Evolutionary conservation across 1,140 invertebrate genomes (phyloP), one percentile per base, ranked within the genome.

Genomic region (Spodoptera frugiperda): DNA sequence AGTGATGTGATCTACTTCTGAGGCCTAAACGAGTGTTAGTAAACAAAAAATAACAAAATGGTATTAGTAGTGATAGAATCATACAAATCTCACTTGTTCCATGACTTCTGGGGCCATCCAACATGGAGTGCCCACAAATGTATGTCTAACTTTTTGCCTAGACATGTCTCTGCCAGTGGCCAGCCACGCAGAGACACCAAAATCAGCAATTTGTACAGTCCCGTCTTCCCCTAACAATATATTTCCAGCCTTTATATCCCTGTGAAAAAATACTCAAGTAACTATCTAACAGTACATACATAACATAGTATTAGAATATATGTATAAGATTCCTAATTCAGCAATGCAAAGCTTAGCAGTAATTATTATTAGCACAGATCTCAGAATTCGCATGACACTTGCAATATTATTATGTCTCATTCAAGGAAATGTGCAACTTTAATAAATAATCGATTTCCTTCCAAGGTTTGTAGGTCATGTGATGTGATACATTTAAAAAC

Each of bases 71-170:
- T 55, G 39, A 10, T 71, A 71, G 30, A 33, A 61, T 74, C 44
- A 74, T 61, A 74, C 57, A 61, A 39, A 73, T 51, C 93, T 94
- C 90, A 97, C 97, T 96, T 99, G 98, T 95, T 99, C 98, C 98
- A 99, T 99, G 77, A 99, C 98, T 95, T 99, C 99, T 11, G 99
- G 99, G n/a, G 99, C 99, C 99, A 99, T 99, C 99, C 99, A 99
- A 91, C 99, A 99, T 0, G 99, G 98, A 6, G 98, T 99, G 8
- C 99, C 99, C 4, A 99, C 98, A 95, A 99, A 99, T 0, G 98
- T 99, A 86, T 99, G 98, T 19, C 99, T 95, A 3, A 99, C 98
- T 94, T 99, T 98, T 93, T 99, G 98, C 9, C 98, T 95, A n/a
- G 97, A 97, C 84, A 99, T 86, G 95, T 99, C 97, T 83, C 98